Conservation (phyloP, 2,797 vertebrate species). For the Aselliscus stoliczkanus region DNA sequence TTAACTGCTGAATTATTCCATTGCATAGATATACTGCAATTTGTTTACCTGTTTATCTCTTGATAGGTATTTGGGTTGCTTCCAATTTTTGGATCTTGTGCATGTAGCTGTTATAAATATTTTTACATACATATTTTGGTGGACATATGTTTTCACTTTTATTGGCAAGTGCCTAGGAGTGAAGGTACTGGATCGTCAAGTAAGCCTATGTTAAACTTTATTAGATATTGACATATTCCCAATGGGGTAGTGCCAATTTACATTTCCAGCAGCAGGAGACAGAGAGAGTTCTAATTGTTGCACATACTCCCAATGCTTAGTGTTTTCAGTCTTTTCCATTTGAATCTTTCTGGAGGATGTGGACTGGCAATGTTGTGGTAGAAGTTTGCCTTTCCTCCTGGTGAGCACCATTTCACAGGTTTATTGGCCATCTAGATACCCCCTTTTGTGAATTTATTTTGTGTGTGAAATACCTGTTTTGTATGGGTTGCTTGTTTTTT, state of each 20-base stretch:
- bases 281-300: background rate
- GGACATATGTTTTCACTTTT: background rate
- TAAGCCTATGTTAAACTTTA: background rate
- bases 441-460: background rate
- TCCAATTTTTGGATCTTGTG: background rate
- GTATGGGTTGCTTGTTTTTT: background rate
- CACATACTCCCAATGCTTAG: background rate
- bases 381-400: background rate
- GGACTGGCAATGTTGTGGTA: background rate
- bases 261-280: background rate
- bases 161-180: background rate
- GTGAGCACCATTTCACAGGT: background rate
- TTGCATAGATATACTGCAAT: background rate
- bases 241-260: background rate
- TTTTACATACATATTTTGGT: background rate
- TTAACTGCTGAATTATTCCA: background rate
- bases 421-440: background rate
- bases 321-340: background rate
- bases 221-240: background rate
- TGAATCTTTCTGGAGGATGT: background rate
- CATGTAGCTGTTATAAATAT: background rate
- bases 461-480: background rate
- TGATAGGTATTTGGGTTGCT: background rate
- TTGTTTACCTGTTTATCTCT: background rate
- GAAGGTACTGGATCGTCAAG: background rate